These are phyloP conservation scores for Spatula versicolor DNA, from an alignment of 2,797 vertebrate genomes.

Conservation along the genomic window DNA sequence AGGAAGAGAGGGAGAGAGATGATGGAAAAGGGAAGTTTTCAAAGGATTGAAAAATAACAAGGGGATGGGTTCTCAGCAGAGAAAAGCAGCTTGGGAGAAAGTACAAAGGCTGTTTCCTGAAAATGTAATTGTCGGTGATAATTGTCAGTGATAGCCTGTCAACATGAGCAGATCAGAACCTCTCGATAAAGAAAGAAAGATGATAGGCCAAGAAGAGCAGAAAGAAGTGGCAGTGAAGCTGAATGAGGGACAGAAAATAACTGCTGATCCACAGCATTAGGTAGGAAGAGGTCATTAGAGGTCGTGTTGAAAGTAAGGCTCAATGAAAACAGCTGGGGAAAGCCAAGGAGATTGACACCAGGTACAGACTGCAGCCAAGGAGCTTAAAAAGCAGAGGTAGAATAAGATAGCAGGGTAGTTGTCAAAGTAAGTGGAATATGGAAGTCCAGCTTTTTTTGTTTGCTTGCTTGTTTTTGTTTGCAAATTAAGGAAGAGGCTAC, in stretches of 20 bases:
- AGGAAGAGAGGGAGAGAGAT: not conserved
- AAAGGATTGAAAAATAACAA: constrained; percentile 5
- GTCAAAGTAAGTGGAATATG: not conserved
- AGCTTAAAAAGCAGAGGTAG: not conserved
- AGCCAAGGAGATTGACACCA: not conserved
- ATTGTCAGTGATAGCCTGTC: constrained; percentile 50
- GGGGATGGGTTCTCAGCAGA: constrained; percentile 11
- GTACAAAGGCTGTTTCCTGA: constrained; percentile 28
- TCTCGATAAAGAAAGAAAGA: constrained; percentile 46
- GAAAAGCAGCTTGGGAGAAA: constrained; percentile 23
- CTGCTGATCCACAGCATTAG: not conserved
- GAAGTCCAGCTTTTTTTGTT: not conserved
- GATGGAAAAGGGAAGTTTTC: constrained; percentile 8
- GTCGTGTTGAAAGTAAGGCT: not conserved
- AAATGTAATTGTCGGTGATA: constrained; percentile 56
- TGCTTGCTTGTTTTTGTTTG: too few relatives aligned
- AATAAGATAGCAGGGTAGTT: not conserved
- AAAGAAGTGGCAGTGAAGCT: not conserved
- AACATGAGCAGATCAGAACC: constrained; percentile 42
- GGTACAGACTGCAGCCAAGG: not conserved
- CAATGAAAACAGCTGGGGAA: not conserved
- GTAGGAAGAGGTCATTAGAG: constrained; percentile 17
- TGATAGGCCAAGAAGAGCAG: constrained; percentile 34
- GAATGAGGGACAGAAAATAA: constrained; percentile 9
- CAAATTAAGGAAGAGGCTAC: not conserved